A percentile compares a stretch with the other conserved stretches of the same genome.
Conservation (phyloP, 2,797 vertebrate genomes). For the Astyanax mexicanus region DNA sequence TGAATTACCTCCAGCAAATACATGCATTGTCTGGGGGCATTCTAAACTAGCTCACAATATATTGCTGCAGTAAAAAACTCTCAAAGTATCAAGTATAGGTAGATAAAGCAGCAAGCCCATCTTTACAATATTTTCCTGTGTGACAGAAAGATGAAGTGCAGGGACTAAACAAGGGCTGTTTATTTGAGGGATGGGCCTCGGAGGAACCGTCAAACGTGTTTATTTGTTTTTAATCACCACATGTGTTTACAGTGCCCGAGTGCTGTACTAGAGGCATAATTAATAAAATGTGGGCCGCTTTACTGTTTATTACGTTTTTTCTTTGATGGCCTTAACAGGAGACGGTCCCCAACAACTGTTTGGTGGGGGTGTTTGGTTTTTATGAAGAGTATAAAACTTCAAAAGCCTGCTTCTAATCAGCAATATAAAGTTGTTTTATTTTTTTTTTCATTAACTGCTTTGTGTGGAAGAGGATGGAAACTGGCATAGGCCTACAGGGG, state of each 20-base stretch:
- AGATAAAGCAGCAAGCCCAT: not conserved
- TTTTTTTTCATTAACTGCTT: constrained; percentile 43
- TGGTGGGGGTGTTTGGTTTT: constrained; percentile 31
- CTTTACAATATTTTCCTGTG: constrained; percentile 25
- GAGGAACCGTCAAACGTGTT: constrained; percentile 53
- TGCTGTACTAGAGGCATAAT: constrained; percentile 40
- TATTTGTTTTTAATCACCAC: constrained; percentile 65
- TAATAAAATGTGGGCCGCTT: constrained; percentile 48
- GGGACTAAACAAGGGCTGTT: constrained; percentile 49
- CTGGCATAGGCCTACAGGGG: not conserved
- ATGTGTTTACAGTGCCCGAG: constrained; percentile 55
- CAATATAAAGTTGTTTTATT: constrained; percentile 51
- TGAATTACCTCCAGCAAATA: too few relatives aligned
- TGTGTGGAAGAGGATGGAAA: constrained; percentile 22
- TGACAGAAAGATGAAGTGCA: constrained; percentile 49
- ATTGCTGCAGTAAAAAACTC: too few relatives aligned
- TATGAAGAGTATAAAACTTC: constrained; percentile 52
- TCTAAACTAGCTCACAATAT: too few relatives aligned
- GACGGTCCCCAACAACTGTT: constrained; percentile 31
- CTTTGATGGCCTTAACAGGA: constrained; percentile 48
- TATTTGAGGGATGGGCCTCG: constrained; percentile 32
- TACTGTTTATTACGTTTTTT: constrained; percentile 41
- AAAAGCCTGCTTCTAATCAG: constrained; percentile 51
- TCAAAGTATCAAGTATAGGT: too few relatives aligned
- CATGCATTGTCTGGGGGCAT: too few relatives aligned